Evolutionary conservation across 92 coral and sea anemone species (phyloP).

Genomic region (Plumapathes pennacea): DNA sequence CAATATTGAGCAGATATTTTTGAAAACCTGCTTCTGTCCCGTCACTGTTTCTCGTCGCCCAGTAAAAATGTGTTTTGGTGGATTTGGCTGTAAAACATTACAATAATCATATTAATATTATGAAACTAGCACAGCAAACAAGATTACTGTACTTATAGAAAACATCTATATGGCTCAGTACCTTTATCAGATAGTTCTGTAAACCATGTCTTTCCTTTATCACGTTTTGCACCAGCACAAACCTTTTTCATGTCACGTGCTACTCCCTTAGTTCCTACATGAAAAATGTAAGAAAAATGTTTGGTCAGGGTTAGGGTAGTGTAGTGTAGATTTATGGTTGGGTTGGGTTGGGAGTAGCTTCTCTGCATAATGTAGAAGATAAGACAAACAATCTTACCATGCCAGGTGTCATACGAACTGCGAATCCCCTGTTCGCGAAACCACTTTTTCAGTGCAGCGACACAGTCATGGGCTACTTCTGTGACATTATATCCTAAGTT

Average conservation of each 20-base stretch:
- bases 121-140: too few relatives aligned
- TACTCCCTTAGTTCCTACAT: conserved; percentile 35
- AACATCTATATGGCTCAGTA: conserved; percentile 1
- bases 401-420: conserved; percentile 32
- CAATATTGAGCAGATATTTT: conserved; percentile 28
- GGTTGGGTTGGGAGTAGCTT: too few relatives aligned
- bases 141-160: neutral
- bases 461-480: conserved; percentile 42
- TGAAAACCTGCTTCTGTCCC: conserved; percentile 23
- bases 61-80: conserved; percentile 42
- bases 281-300: too few relatives aligned
- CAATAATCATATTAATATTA: too few relatives aligned
- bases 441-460: conserved; percentile 13
- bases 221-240: conserved; percentile 13
- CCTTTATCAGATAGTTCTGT: conserved; percentile 35
- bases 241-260: conserved; percentile 9
- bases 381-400: conserved; percentile 12
- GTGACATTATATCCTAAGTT: conserved; percentile 8
- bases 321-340: too few relatives aligned
- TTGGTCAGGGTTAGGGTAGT: too few relatives aligned
- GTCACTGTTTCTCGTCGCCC: conserved; percentile 33
- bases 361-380: too few relatives aligned
- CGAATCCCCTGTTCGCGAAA: conserved; percentile 6
- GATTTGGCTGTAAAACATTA: conserved; percentile 28
- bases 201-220: conserved; percentile 26